phyloP scores from a whole-genome alignment of 2,888 invertebrate species.

The Callyntrura guangdongensis region DNA sequence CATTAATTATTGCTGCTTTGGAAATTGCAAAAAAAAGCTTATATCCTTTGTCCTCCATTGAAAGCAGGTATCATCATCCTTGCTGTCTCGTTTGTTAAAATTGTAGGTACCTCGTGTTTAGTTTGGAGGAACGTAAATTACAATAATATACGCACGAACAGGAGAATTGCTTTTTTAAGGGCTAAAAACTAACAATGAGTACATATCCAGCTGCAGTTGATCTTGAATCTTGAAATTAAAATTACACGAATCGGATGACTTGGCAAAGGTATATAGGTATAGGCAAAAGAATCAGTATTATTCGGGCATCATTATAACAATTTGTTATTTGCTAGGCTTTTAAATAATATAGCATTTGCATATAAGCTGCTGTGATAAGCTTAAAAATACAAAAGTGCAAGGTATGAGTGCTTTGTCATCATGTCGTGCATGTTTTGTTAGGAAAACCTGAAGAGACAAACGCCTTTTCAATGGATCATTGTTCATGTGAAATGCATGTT shows the following conservation, averaged over 20 bases:
- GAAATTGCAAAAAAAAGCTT: slow-evolving; percentile 17
- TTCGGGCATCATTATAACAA: too few species aligned
- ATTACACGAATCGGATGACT: slow-evolving; percentile 8
- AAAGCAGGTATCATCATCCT: not conserved
- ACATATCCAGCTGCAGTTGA: slow-evolving; percentile 3
- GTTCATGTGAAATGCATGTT: too few species aligned
- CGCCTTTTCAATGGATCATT: too few species aligned
- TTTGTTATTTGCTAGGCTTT: too few species aligned
- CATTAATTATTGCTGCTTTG: too few species aligned
- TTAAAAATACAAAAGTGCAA: too few species aligned
- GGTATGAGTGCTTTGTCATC: too few species aligned
- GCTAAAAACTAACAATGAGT: not conserved
- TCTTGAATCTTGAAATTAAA: slow-evolving; percentile 38
- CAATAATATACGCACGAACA: not conserved
- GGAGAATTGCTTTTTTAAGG: not conserved
- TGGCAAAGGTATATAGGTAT: not conserved
- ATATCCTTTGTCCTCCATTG: slow-evolving; percentile 23
- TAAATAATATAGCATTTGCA: too few species aligned
- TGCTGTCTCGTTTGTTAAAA: not conserved
- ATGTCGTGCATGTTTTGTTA: too few species aligned
- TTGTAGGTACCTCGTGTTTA: not conserved
- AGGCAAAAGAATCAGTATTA: not conserved
- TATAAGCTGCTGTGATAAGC: too few species aligned
- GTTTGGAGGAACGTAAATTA: not conserved
- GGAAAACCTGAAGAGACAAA: not conserved